Percentiles rank a stretch among this genome's conserved stretches.
Evolutionary conservation across 2,888 invertebrate genomes (phyloP).

Genomic region (Drosophila ezoana): DNA sequence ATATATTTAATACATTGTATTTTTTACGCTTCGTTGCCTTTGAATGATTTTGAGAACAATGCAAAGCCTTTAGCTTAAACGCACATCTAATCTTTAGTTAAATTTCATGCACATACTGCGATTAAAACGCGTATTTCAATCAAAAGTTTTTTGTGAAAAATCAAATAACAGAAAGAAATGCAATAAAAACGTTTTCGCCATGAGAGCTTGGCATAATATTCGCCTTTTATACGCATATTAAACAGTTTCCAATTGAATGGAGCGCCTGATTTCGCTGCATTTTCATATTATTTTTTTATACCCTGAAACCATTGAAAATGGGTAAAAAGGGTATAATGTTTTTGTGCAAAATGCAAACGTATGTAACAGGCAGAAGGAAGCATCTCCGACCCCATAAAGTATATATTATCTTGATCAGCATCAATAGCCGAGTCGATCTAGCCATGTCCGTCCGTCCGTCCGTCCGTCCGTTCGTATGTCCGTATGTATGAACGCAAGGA

Average conservation of each 20-base stretch:
- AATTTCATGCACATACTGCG: constrained; percentile 1
- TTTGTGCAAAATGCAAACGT: too few species aligned
- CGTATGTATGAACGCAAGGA: too few species aligned
- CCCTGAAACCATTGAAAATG: too few species aligned
- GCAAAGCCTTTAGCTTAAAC: not conserved
- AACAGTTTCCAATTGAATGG: constrained; percentile 74
- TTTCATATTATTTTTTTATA: constrained; percentile 64
- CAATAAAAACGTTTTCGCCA: constrained; percentile 37
- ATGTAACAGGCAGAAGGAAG: too few species aligned
- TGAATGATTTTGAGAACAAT: not conserved
- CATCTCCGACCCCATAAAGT: too few species aligned
- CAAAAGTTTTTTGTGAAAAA: not conserved
- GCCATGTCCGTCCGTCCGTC: too few species aligned
- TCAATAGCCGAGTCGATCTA: too few species aligned
- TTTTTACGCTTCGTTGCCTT: not conserved
- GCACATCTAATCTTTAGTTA: constrained; percentile 5
- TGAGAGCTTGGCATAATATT: constrained; percentile 47
- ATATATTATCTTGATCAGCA: too few species aligned
- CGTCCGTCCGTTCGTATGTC: too few species aligned
- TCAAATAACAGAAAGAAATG: constrained; percentile 7
- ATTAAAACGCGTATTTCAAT: constrained; percentile 10
- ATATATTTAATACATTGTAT: not conserved
- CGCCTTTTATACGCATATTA: constrained; percentile 74
- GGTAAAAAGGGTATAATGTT: too few species aligned
- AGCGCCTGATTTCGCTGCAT: constrained; percentile 65